Evolutionary conservation across 2,888 invertebrate species (phyloP), one percentile per base, ranked within the genome.

Genomic region (Leptopilina myrica): DNA sequence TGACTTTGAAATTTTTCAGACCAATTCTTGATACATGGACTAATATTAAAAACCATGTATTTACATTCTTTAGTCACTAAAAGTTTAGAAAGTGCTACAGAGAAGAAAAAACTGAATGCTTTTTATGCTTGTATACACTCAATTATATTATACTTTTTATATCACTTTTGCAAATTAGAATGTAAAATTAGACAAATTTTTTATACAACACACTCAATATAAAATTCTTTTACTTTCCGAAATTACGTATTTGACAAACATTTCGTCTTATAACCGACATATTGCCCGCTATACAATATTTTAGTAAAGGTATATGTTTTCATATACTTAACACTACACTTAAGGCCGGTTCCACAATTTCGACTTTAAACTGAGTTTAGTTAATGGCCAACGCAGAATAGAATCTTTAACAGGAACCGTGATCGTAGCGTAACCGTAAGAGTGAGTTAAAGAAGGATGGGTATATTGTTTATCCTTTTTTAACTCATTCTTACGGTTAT

Each of bases 21-120:
- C 20, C 20, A 20, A 20, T 20, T 20, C 20, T 1, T 20, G 20
- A 20, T 20, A 20, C 20, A 20, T 1, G 6, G 14, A 12, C 14
- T 20, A 14, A 26, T 2, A 69, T 12, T 26, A 12, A 53, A 33
- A 73, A 73, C 20, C 26, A 53, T 73, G 56, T 73, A 73, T 73
- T 73, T 73, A 73, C 69, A 73, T 73, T 33, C 69, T 56, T 56
- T 12, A n/a, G 53, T 40, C 69, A 73, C 26, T 5, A 53, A 73
- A 73, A 26, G 49, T 26, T 73, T 33, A 26, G 56, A 53, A 53
- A 53, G 14, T 53, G 14, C 7, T 8, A 15, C 0, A 20, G 3
- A n/a, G 53, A 56, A 14, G 5, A 73, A 6, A 9, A 56, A 33
- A 33, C 9, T 14, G 56, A 73, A 33, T 3, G 8, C 1, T 26